A percentile compares a stretch with the other conserved stretches of the same genome.
Evolutionary conservation across 2,888 invertebrate genomes (phyloP).

Genomic region (Pristionchus entomophagus): DNA sequence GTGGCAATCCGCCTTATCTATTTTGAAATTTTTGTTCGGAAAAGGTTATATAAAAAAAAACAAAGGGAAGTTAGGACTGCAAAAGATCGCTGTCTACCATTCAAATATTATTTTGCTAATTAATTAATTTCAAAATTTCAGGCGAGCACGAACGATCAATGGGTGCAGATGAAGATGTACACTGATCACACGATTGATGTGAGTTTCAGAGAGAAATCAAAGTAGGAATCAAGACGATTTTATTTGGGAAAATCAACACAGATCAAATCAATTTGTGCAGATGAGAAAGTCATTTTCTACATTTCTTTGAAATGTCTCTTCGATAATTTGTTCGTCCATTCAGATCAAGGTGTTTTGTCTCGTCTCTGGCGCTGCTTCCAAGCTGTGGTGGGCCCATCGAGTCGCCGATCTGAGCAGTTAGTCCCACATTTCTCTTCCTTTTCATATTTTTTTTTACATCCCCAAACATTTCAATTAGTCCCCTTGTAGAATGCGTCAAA

Average conservation of each 20-base stretch:
- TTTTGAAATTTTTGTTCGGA: not conserved
- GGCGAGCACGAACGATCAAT: constrained; percentile 48
- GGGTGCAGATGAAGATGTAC: constrained; percentile 60
- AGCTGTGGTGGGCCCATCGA: constrained; percentile 71
- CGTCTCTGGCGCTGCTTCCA: constrained; percentile 69
- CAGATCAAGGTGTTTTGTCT: constrained; percentile 68
- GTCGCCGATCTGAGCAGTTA: constrained; percentile 68
- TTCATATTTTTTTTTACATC: not conserved
- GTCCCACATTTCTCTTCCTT: constrained; percentile 37
- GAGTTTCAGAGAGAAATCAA: constrained; percentile 29
- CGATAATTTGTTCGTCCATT: not conserved
- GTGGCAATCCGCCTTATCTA: too few species aligned
- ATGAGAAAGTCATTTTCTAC: too few species aligned
- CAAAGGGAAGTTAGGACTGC: not conserved
- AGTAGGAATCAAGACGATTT: too few species aligned
- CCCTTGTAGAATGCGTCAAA: too few species aligned
- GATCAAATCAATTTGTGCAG: too few species aligned
- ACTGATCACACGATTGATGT: constrained; percentile 70
- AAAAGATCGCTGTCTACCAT: too few species aligned
- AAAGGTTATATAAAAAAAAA: not conserved
- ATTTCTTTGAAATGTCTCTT: too few species aligned
- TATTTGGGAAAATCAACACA: too few species aligned
- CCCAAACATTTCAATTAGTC: too few species aligned
- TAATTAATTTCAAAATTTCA: not conserved
- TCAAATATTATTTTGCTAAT: too few species aligned